These are phyloP conservation scores for Ardeotis arabs DNA, from an alignment of 2,113 vertebrate genomes.

Conservation along the genomic window DNA sequence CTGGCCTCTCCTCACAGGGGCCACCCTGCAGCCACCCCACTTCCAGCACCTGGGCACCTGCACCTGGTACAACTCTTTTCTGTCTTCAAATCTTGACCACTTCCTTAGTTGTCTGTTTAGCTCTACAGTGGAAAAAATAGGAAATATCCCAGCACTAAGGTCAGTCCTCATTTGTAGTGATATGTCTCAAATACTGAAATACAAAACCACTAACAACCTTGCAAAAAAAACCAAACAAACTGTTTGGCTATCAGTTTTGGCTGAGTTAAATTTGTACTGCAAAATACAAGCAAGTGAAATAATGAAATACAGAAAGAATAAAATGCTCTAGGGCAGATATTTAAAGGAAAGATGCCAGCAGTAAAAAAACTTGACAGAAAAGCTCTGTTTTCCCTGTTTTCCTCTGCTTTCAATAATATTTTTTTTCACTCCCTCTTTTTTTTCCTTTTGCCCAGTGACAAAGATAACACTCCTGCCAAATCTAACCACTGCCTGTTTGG, in stretches of 20 bases:
- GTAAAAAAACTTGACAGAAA: background rate
- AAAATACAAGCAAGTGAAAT: background rate
- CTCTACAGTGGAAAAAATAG: background rate
- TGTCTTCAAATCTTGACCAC: background rate
- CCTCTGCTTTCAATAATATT: background rate
- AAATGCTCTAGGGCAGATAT: background rate
- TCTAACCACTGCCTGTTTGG: background rate
- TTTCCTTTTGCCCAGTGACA: background rate
- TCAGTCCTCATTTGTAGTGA: background rate
- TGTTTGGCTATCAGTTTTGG: background rate
- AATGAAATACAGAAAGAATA: background rate
- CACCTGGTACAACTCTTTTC: accelerated
- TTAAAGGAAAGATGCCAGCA: background rate
- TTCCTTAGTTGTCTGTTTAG: background rate
- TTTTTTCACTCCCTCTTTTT: background rate
- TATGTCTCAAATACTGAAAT: background rate
- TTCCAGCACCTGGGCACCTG: accelerated
- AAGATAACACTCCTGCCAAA: slow-evolving; percentile 1
- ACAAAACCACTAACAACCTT: background rate
- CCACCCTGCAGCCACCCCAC: accelerated
- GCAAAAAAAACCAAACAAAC: too few relatives aligned
- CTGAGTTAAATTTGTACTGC: background rate
- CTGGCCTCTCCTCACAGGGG: background rate
- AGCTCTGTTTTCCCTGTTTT: slow-evolving; percentile 12
- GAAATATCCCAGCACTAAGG: background rate